These are phyloP conservation scores for Leptoclinus maculatus DNA, from an alignment of 2,797 vertebrate species.

Conservation along the genomic window DNA sequence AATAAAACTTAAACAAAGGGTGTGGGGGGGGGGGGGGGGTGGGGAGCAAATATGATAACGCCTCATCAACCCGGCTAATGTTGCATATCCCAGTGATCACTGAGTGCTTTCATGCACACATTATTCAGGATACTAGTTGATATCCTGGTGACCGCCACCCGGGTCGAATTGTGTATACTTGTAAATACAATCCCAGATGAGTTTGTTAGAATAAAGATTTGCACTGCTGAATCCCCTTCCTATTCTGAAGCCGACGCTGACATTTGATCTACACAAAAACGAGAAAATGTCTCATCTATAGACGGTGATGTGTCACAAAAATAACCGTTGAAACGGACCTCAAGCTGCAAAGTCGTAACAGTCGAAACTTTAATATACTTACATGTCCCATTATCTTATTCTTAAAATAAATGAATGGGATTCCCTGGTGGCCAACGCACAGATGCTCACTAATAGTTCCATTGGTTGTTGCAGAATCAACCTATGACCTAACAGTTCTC, in stretches of 20 bases:
- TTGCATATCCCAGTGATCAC: slow-evolving; percentile 31
- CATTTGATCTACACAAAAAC: slow-evolving; percentile 10
- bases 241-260: background rate
- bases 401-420: background rate
- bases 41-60: slow-evolving; percentile 40
- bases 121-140: slow-evolving; percentile 25
- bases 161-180: slow-evolving; percentile 14
- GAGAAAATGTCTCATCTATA: background rate
- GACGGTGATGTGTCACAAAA: background rate
- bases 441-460: background rate
- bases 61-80: slow-evolving; percentile 56
- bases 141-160: slow-evolving; percentile 9
- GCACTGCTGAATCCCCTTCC: background rate
- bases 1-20: slow-evolving; percentile 32
- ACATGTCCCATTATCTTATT: background rate
- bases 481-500: background rate
- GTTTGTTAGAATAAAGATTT: background rate
- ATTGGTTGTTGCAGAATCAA: background rate
- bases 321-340: slow-evolving; percentile 1
- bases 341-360: background rate
- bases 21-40: background rate
- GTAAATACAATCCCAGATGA: background rate
- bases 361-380: background rate
- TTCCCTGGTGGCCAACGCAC: background rate
- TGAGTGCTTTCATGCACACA: slow-evolving; percentile 36